phyloP scores from a whole-genome alignment of 2,113 vertebrate species.

The Cheirogaleus medius region DNA sequence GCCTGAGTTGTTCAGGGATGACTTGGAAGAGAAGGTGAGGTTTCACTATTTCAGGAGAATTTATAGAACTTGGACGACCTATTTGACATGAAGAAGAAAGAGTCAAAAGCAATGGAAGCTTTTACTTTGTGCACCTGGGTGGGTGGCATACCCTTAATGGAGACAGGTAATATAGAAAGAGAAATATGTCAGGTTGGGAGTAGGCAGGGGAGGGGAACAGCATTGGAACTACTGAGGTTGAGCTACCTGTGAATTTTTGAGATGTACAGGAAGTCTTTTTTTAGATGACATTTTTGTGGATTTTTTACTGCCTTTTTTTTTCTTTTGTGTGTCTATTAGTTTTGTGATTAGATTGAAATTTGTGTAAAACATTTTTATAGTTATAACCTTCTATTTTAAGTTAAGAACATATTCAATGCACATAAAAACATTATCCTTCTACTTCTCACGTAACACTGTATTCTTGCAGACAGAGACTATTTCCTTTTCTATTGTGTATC shows the following conservation, averaged over 20 bases:
- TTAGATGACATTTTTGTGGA: too few relatives aligned
- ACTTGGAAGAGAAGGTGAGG: background rate
- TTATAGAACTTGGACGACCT: background rate
- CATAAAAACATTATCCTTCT: background rate
- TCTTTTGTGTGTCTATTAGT: background rate
- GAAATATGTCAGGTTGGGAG: background rate
- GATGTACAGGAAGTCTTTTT: background rate
- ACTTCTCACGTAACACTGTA: too few relatives aligned
- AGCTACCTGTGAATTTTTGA: background rate
- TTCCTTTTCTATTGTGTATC: background rate
- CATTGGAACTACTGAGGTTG: background rate
- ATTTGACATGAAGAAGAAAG: background rate
- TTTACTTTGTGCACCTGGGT: background rate
- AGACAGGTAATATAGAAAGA: background rate
- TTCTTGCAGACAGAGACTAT: background rate
- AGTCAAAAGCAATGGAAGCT: slow-evolving; percentile 3
- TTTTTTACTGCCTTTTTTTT: background rate
- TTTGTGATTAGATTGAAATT: background rate
- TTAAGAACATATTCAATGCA: background rate
- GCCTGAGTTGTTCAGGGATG: background rate
- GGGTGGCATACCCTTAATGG: background rate
- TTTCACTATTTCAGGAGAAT: background rate
- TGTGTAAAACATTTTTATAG: background rate
- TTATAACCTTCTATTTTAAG: background rate
- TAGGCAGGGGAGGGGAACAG: background rate